Evolutionary conservation across 1,140 invertebrate species (phyloP), one percentile per base, ranked within the genome.

Genomic region (Ericerus pela): DNA sequence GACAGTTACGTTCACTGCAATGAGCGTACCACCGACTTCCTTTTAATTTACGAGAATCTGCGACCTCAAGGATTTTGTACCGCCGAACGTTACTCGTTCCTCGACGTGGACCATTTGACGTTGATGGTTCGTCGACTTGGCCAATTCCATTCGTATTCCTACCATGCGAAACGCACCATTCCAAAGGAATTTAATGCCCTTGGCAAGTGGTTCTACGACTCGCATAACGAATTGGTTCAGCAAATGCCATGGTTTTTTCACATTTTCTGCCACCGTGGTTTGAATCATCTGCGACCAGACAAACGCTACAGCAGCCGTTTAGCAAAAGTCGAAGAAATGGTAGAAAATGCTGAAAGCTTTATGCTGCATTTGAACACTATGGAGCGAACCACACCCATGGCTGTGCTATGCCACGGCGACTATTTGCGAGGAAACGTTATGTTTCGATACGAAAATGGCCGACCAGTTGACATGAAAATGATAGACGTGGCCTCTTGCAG

Each of bases 361-460:
- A 14, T n/a, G 1, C 31, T 22, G 10, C 18, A 38, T n/a, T 12
- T 6, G 10, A 47, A 29, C 5, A 56, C 26, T n/a, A 24, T 14
- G 5, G 41, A 38, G 10, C 54, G 63, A 0, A 30, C 58, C 2
- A 66, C 68, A 18, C 65, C 66, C 2, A 38, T 70, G 5, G 62
- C 68, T 1, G 65, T 65, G 0, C 24, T 73, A 1, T 65, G 65
- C 56, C 70, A 72, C 55, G 71, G 70, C 2, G 70, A 73, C 56
- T 66, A 65, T 20, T 69, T 68, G 2, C 55, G 62, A 4, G 67
- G 68, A 54, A 73, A 72, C 51, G 58, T 66, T 3, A 54, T 73
- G 12, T 56, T 56, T 41, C 20, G 41, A 43, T 56, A 56, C 41
- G 37, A 29, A 14, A 41, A 47, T 20, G 14, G 26, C 0, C 31